Base-by-base conservation (phyloP, 2,797 vertebrate species). In the Ctenopoma kingsleyae region DNA sequence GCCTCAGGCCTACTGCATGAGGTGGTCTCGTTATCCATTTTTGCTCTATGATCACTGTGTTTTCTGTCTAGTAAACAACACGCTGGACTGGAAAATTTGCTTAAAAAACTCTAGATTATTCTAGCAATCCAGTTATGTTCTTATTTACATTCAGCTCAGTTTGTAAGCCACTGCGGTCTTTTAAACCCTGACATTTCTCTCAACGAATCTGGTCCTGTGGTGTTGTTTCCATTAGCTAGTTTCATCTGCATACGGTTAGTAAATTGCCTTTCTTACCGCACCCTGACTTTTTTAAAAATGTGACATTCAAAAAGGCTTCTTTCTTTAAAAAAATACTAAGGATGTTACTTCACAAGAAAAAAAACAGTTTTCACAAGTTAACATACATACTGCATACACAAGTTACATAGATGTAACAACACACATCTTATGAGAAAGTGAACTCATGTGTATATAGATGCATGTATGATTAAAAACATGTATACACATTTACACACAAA, bases 181-280 rank as follows among this genome's bases (percentile, higher is more conserved):
- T 81, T 70, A 60, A 32, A 58, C 35, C 22, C 56, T 84, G 78
- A 84, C 71, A 86, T 84, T 86, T 84, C 76, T 75, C 49, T 59
- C 64, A 68, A 44, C 74, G 47, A 82, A 76, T 76, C 54, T 56
- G 57, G 58, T 84, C 76, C 67, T 51, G 56, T 74, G 68, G 68
- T 73, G 74, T 58, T 65, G 57, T 82, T 82, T 82, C 69, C 38
- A 62, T 74, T 82, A 69, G 68, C 49, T 25, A 36, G n/a, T 47
- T 73, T 82, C 56, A 67, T 76, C 59, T 78, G 74, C 71, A 87
- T 76, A 59, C 2, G 1, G 10, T 62, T 71, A 70, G 80, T 75
- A 73, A 73, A 77, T 68, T 71, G 66, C 71, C 54, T 44, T 66
- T 25, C 30, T 54, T 4, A 1, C 47, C 55, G 46, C 61, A 67